Evolutionary conservation across 2,888 invertebrate species (phyloP).

Genomic region (Beris chalybata): DNA sequence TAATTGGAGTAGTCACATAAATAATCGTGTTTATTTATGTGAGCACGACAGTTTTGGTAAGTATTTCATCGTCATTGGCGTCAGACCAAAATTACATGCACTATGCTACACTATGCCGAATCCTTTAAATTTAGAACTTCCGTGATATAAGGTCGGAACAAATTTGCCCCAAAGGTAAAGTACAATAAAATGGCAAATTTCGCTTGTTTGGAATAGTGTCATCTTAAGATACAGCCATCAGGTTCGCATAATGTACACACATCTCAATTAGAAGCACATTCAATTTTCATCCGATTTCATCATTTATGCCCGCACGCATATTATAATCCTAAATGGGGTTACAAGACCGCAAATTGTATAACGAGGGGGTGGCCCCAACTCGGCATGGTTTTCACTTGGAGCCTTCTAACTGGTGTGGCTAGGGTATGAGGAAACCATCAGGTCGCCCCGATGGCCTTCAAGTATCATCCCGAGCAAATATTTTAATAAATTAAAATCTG

Average conservation of each 20-base stretch:
- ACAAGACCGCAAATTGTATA: slow-evolving; percentile 42
- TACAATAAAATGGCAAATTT: too few relatives aligned
- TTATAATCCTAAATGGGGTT: slow-evolving; percentile 41
- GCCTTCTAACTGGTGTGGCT: neutral
- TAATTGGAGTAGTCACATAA: too few relatives aligned
- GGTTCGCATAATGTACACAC: slow-evolving; percentile 25
- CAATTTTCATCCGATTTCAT: slow-evolving; percentile 42
- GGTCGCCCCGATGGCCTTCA: neutral
- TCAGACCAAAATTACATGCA: too few relatives aligned
- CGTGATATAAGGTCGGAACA: too few relatives aligned
- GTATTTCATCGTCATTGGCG: too few relatives aligned
- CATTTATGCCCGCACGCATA: slow-evolving; percentile 42
- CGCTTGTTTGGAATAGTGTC: too few relatives aligned
- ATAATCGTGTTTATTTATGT: too few relatives aligned
- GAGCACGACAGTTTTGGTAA: too few relatives aligned
- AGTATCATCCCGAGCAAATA: slow-evolving; percentile 39
- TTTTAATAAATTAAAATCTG: slow-evolving; percentile 46
- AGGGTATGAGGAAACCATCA: neutral
- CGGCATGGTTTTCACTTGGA: neutral
- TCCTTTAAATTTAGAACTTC: too few relatives aligned
- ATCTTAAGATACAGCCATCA: neutral
- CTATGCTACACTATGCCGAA: too few relatives aligned
- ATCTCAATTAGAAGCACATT: slow-evolving; percentile 41
- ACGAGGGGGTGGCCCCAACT: slow-evolving; percentile 29
- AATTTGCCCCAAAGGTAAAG: too few relatives aligned